Evolutionary conservation across 2,113 vertebrate species (phyloP).

Genomic region (Periophthalmodon schlosseri): DNA sequence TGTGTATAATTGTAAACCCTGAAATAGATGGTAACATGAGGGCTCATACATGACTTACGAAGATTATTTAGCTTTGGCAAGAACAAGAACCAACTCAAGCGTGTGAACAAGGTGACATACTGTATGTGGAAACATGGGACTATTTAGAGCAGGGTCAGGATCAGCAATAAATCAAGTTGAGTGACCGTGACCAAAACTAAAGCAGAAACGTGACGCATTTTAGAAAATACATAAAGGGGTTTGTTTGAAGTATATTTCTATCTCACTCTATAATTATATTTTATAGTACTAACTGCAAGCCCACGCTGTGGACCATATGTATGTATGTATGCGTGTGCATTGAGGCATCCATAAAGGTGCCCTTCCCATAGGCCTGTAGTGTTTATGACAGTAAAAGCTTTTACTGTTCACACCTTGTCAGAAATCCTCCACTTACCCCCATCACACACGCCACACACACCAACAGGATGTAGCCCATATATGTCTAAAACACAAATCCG

Average conservation of each 20-base stretch:
- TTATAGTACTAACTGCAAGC: background rate
- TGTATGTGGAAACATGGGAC: background rate
- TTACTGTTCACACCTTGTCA: slow-evolving; percentile 74
- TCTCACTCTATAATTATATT: background rate
- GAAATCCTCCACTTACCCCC: slow-evolving; percentile 46
- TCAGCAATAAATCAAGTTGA: background rate
- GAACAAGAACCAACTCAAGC: background rate
- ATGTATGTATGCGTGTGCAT: slow-evolving; percentile 8
- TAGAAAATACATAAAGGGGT: background rate
- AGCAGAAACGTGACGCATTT: background rate
- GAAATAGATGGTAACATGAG: background rate
- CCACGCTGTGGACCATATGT: background rate
- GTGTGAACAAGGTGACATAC: background rate
- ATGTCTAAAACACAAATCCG: slow-evolving; percentile 7
- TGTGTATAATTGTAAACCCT: background rate
- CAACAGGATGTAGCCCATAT: slow-evolving; percentile 1
- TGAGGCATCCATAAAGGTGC: slow-evolving; percentile 54
- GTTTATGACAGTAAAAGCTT: slow-evolving; percentile 57
- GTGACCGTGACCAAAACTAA: background rate
- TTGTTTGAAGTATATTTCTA: background rate
- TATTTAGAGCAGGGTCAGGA: background rate
- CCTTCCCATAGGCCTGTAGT: slow-evolving; percentile 52
- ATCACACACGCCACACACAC: slow-evolving; percentile 15
- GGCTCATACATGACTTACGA: background rate
- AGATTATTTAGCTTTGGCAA: background rate